Base-by-base conservation (phyloP, 35 echinoderm and acorn worm genomes). In the Anneissia japonica region DNA sequence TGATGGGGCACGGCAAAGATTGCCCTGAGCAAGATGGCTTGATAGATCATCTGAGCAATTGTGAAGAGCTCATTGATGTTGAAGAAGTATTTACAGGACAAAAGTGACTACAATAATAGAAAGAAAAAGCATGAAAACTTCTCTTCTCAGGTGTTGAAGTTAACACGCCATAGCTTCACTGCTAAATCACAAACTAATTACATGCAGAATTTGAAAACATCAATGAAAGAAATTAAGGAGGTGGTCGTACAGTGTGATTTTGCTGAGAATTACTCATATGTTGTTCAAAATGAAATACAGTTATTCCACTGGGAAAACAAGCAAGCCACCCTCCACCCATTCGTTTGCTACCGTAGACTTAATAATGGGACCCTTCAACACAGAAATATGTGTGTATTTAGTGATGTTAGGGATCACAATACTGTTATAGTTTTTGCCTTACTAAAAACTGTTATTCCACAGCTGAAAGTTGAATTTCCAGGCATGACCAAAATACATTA, bases 1-100 rank as follows among this genome's bases (percentile, higher is more conserved):
- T 79, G 76, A 79, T 79, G 76, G 76, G 76, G 32, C 76, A 79
- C n/a, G 16, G 76, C 30, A 79, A 79, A 38, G 31, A 79, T 79
- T 79, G 76, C 31, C 76, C 76, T 79, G 76, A 26, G 3, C 76
- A 26, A 12, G 76, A 79, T 35, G 76, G 76, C 76, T 79, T 79
- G 76, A 26, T 79, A 12, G 3, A 35, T 79, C 23, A 79, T 33
- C 32, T 79, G 30, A 79, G 32, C 37, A 38, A 79, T 35, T 79
- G 76, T 38, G 76, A 79, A 16, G 76, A 79, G 11, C 31, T 79
- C 6, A 13, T 31, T 14, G 76, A 79, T 36, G 37, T 79, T 79
- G 76, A 79, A 38, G 76, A 79, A 79, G 30, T 79, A 79, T 31
- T 79, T 13, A 79, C 30, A 79, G 30, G 32, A 79, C 76, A 35